Percentiles rank a stretch among this genome's conserved stretches.
Evolutionary conservation across 2,888 invertebrate species (phyloP).

Genomic region (Mythimna loreyi): DNA sequence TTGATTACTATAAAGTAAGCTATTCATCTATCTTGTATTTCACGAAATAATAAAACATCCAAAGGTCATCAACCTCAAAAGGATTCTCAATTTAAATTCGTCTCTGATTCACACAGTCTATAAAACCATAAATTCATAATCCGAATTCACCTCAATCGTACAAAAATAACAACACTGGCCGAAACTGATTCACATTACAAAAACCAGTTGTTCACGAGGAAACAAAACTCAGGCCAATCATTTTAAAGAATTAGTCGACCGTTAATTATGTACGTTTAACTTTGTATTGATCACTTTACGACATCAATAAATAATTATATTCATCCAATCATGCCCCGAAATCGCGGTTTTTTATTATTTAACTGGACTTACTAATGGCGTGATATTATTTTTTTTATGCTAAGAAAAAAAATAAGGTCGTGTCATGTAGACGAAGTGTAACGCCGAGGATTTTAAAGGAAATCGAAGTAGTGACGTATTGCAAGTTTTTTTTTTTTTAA

Average conservation of each 20-base stretch:
- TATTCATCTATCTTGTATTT: too few species aligned
- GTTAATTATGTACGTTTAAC: slow-evolving; percentile 68
- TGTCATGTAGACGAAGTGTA: slow-evolving; percentile 39
- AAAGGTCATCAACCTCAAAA: slow-evolving; percentile 43
- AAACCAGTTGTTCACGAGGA: slow-evolving; percentile 54
- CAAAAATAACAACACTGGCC: slow-evolving; percentile 40
- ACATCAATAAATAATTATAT: slow-evolving; percentile 69
- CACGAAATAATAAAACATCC: not conserved
- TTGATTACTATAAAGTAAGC: too few species aligned
- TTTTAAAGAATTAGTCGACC: slow-evolving; percentile 63
- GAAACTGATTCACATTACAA: slow-evolving; percentile 29
- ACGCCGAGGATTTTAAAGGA: slow-evolving; percentile 38
- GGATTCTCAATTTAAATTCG: slow-evolving; percentile 51
- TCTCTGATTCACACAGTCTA: slow-evolving; percentile 38
- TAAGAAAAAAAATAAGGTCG: slow-evolving; percentile 56
- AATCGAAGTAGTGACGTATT: slow-evolving; percentile 22
- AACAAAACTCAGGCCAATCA: slow-evolving; percentile 62
- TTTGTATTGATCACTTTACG: slow-evolving; percentile 68
- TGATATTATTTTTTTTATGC: slow-evolving; percentile 61
- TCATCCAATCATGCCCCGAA: slow-evolving; percentile 66
- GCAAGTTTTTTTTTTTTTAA: not conserved
- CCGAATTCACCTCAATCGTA: slow-evolving; percentile 34
- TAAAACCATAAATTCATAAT: slow-evolving; percentile 44
- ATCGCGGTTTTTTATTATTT: slow-evolving; percentile 67
- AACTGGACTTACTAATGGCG: slow-evolving; percentile 62